Evolutionary conservation across 92 coral and sea anemone species (phyloP).

Genomic region (Heliopora coerulea): DNA sequence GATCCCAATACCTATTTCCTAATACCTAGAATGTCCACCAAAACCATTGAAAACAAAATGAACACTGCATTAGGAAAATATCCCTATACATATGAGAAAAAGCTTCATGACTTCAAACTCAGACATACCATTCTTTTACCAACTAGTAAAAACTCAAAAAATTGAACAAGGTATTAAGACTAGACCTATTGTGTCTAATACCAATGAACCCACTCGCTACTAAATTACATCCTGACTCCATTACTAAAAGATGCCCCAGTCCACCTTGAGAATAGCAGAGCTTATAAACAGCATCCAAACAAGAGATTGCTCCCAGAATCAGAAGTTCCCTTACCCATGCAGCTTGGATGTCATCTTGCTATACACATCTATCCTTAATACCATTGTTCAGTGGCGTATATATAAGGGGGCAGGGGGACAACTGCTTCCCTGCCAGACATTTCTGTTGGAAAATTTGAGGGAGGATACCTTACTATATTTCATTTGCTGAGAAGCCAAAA

Average conservation of each 20-base stretch:
- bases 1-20: too few species aligned
- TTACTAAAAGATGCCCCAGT: conserved; percentile 49
- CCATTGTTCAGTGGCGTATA: too few species aligned
- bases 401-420: too few species aligned
- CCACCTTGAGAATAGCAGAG: conserved; percentile 54
- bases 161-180: conserved; percentile 46
- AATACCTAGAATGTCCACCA: conserved; percentile 41
- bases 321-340: conserved; percentile 42
- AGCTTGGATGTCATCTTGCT: too few species aligned
- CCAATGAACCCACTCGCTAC: conserved; percentile 49
- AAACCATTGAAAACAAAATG: conserved; percentile 30
- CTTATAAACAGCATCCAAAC: conserved; percentile 42
- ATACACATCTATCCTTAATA: too few species aligned
- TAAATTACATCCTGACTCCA: conserved; percentile 41
- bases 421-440: too few species aligned
- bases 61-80: background rate
- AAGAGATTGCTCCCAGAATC: conserved; percentile 15
- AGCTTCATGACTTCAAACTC: conserved; percentile 29
- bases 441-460: too few species aligned
- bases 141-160: conserved; percentile 46
- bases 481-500: too few species aligned
- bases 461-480: too few species aligned
- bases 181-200: conserved; percentile 53
- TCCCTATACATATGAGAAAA: conserved; percentile 12
- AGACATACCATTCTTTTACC: conserved; percentile 31